Percentiles rank a stretch among this genome's conserved stretches.
Evolutionary conservation across 2,797 vertebrate genomes (phyloP).

Genomic region (Tarsius wallacei): DNA sequence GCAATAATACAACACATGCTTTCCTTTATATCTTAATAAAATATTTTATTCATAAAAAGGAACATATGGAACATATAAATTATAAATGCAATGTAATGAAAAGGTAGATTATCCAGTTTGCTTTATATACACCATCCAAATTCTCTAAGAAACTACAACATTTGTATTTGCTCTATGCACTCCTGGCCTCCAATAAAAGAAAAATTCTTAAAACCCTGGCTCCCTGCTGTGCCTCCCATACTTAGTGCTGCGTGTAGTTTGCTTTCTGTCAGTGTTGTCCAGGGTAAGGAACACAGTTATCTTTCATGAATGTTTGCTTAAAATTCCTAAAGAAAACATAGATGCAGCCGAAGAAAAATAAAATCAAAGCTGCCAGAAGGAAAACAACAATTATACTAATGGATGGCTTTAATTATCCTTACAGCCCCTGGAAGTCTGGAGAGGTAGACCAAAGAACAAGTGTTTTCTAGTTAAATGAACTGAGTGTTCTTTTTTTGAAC

Average conservation of each 20-base stretch:
- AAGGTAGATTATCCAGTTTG: background rate
- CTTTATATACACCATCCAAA: background rate
- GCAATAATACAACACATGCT: background rate
- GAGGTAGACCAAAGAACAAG: background rate
- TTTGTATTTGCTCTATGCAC: background rate
- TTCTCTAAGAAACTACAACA: background rate
- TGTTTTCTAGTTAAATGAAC: constrained; percentile 35
- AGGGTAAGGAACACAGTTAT: background rate
- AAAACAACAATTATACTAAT: background rate
- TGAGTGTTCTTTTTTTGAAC: background rate
- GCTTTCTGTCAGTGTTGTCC: background rate
- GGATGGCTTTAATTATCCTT: constrained; percentile 55
- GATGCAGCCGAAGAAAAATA: background rate
- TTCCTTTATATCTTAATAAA: constrained; percentile 42
- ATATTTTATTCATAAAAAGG: constrained; percentile 22
- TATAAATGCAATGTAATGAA: constrained; percentile 12
- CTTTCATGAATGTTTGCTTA: background rate
- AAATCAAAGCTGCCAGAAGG: background rate
- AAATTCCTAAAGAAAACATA: constrained; percentile 8
- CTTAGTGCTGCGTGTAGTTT: background rate
- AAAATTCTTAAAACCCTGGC: background rate
- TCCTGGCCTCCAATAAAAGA: background rate
- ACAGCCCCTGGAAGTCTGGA: background rate
- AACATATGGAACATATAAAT: background rate
- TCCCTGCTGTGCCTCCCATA: background rate